Base-by-base conservation (phyloP, 2,888 invertebrate species). In the Chironomus riparius region DNA sequence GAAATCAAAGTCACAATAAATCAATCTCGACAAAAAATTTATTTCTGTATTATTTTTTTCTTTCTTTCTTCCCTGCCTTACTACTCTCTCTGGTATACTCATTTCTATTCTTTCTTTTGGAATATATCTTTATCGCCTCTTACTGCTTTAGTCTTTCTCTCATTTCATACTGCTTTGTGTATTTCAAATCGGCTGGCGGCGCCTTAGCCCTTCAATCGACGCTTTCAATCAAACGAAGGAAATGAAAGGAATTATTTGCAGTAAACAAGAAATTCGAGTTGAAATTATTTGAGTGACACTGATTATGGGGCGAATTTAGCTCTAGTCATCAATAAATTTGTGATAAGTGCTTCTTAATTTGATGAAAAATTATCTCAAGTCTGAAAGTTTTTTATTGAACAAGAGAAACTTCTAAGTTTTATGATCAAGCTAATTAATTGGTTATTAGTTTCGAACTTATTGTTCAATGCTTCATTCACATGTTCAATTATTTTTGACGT, bases 1-100 rank as follows among this genome's bases (percentile, higher is more conserved):
- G 68, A 74, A 74, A 74, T 74, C 74, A 74, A 74, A 74, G 74
- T 74, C 74, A 68, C 68, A 74, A 74, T 74, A 74, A 74, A 74
- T 74, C 74, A 74, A 74, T 62, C 74, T 74, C 74, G 56, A 74
- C 62, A 68, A 65, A 74, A n/a, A 65, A 68, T 68, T 68, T 74
- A 68, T 74, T 74, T 68, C 48, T 68, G 47, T 68, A 68, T 38
- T 38, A 38, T 38, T 10, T 38, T 38, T 38, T 38, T 28, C 5
- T 28, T 28, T 1, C 28, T 28, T 28, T 5, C n/a, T n/a, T n/a
- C n/a, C 10, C 38, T 38, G 22, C 65, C 65, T 24, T 22, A 21
- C 21, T 24, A 18, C 65, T 21, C 65, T 65, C 18, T 24, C 56
- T 3, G n/a, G 56, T 18, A 56, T 15, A 18, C 56, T 65, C 21